Conservation (phyloP, 2,888 invertebrate species). For the Luperina nickerlii region DNA sequence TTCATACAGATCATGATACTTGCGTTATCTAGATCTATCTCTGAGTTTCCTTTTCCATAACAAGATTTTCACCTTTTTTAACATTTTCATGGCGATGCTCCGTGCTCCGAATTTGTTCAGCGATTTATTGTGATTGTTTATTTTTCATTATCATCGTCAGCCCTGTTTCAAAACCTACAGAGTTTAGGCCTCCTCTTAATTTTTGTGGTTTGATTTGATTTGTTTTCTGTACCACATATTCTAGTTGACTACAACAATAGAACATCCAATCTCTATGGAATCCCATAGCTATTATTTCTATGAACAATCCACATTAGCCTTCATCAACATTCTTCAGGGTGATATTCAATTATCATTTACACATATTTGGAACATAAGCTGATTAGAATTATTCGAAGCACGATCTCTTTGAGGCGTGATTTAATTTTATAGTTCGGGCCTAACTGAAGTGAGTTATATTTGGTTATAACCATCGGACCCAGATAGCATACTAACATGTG, state of each 20-base stretch:
- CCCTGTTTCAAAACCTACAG: accelerated
- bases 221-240: no score
- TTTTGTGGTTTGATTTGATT: neutral
- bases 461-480: slow-evolving; percentile 50
- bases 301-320: neutral
- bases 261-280: neutral
- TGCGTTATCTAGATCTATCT: no score
- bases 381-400: slow-evolving; percentile 62
- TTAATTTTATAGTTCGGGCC: slow-evolving; percentile 64
- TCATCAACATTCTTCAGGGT: slow-evolving; percentile 38
- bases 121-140: neutral
- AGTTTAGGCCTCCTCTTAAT: neutral
- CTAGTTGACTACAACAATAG: neutral
- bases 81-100: no score
- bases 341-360: slow-evolving; percentile 64
- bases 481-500: slow-evolving; percentile 60
- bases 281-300: neutral
- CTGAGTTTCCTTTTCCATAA: no score
- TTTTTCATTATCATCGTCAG: neutral
- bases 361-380: slow-evolving; percentile 65
- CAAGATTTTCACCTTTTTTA: no score
- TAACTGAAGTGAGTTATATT: slow-evolving; percentile 55
- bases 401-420: slow-evolving; percentile 68
- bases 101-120: no score
- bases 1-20: no score